Conservation (phyloP, 92 coral and sea anemone species). For the Phenganax stokvisi region DNA sequence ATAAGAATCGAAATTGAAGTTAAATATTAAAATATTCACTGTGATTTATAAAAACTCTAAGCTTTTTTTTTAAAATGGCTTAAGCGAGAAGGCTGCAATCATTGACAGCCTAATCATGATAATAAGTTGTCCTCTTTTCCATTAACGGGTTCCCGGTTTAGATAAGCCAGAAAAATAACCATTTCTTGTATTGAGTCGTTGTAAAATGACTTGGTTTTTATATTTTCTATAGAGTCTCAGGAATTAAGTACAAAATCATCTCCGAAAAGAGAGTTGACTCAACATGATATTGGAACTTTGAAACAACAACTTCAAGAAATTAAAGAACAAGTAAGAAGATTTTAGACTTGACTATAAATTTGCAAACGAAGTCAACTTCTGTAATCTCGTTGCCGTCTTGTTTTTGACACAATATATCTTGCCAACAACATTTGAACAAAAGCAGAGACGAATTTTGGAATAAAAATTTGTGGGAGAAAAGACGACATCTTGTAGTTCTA, state of each 20-base stretch:
- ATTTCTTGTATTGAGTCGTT: background rate
- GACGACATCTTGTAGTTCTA: too few species aligned
- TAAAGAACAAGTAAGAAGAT: conserved; percentile 74
- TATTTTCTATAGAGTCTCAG: conserved; percentile 54
- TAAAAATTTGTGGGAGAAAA: too few species aligned
- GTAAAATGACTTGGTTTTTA: background rate
- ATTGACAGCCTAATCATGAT: too few species aligned
- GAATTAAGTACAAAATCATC: conserved; percentile 57
- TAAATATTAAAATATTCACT: too few species aligned
- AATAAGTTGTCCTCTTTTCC: too few species aligned
- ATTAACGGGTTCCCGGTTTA: too few species aligned
- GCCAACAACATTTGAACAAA: background rate
- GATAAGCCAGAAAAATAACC: background rate
- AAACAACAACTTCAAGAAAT: conserved; percentile 95
- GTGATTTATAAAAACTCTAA: too few species aligned
- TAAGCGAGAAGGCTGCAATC: background rate
- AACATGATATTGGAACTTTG: conserved; percentile 73
- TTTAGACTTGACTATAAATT: background rate
- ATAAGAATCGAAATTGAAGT: too few species aligned
- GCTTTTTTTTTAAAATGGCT: too few species aligned
- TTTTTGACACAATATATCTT: too few species aligned
- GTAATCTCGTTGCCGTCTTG: background rate
- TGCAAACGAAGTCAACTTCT: background rate
- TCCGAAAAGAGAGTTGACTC: conserved; percentile 73
- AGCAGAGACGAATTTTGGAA: too few species aligned